Percentiles rank a stretch among this genome's conserved stretches.
Evolutionary conservation across 2,797 vertebrate species (phyloP).

Genomic region (Cheirogaleus major): DNA sequence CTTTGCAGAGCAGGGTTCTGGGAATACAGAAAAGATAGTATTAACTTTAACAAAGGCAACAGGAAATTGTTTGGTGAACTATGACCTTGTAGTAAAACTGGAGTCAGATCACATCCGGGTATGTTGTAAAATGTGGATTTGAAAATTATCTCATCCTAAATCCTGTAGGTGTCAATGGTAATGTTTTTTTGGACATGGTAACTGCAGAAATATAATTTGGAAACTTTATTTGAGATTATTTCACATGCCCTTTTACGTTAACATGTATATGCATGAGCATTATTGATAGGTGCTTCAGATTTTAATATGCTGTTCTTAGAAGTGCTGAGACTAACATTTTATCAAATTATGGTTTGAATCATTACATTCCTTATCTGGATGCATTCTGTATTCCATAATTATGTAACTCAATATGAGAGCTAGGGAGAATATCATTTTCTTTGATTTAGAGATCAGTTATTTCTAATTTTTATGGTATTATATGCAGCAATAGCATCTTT

Average conservation of each 20-base stretch:
- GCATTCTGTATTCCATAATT: not conserved
- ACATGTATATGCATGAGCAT: not conserved
- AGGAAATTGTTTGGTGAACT: slow-evolving; percentile 61
- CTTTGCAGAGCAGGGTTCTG: not conserved
- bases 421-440: not conserved
- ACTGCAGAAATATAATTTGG: not conserved
- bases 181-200: not conserved
- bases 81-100: slow-evolving; percentile 29
- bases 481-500: not conserved
- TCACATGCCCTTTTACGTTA: not conserved
- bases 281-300: not conserved
- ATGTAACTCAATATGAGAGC: not conserved
- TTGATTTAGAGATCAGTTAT: not conserved
- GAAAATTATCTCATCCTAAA: not conserved
- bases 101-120: not conserved
- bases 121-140: not conserved
- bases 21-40: slow-evolving; percentile 7
- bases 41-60: slow-evolving; percentile 35
- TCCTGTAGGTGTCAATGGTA: not conserved
- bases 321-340: not conserved
- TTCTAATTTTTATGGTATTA: not conserved
- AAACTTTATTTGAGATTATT: not conserved
- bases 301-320: not conserved
- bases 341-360: not conserved
- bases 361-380: not conserved